Percentiles rank a stretch among this genome's conserved stretches.
Evolutionary conservation across 2,113 vertebrate species (phyloP).

Genomic region (Halcyon malimbica): DNA sequence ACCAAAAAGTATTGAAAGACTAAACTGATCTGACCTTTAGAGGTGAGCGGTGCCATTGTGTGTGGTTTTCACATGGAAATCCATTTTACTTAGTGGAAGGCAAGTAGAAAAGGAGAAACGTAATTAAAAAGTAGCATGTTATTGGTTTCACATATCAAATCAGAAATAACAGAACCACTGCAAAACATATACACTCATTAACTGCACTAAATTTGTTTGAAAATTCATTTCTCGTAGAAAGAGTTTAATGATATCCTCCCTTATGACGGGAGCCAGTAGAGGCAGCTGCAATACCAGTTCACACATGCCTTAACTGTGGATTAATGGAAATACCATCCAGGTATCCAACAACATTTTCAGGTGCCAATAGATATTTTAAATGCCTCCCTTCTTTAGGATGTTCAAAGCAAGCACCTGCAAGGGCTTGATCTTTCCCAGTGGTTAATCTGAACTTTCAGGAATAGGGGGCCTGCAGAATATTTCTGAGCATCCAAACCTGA

Average conservation of each 20-base stretch:
- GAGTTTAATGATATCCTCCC: background rate
- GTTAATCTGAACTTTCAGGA: background rate
- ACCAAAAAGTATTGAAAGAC: background rate
- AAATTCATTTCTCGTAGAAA: background rate
- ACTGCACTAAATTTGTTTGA: background rate
- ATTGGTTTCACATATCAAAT: background rate
- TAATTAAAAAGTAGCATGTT: background rate
- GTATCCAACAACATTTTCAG: background rate
- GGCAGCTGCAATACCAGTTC: background rate
- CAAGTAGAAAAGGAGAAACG: background rate
- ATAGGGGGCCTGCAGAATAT: fast-evolving
- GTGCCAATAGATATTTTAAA: background rate
- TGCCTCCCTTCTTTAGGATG: background rate
- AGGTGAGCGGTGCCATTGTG: background rate
- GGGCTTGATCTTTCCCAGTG: background rate
- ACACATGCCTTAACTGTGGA: background rate
- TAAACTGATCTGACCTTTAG: background rate
- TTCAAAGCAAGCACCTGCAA: background rate
- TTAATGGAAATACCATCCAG: background rate
- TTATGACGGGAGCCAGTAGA: background rate
- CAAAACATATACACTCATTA: background rate
- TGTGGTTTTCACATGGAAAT: background rate
- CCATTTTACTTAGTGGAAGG: background rate
- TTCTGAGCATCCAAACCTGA: background rate
- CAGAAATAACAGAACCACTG: background rate